A percentile compares a stretch with the other conserved stretches of the same genome.
Evolutionary conservation across 2,113 vertebrate genomes (phyloP).

Genomic region (Ranitomeya variabilis): DNA sequence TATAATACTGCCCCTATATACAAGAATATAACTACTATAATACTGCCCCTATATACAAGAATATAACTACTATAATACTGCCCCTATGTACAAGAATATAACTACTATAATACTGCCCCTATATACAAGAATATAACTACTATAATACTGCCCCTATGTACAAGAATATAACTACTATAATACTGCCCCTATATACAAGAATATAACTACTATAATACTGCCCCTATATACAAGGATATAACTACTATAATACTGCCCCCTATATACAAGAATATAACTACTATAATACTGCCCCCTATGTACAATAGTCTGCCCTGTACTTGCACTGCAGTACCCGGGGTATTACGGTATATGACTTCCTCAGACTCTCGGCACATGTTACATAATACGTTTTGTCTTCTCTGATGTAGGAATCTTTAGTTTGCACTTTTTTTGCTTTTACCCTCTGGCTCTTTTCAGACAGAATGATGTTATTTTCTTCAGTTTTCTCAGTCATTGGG

Average conservation of each 20-base stretch:
- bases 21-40: too few relatives aligned
- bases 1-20: too few relatives aligned
- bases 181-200: background rate
- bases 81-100: too few relatives aligned
- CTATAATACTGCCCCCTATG: too few relatives aligned
- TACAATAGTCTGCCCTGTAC: too few relatives aligned
- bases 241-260: background rate
- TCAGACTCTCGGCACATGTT: background rate
- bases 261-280: too few relatives aligned
- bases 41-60: too few relatives aligned
- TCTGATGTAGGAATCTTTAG: background rate
- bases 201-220: conserved; percentile 13
- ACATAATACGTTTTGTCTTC: background rate
- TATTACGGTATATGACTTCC: background rate
- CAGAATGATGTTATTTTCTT: background rate
- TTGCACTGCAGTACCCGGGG: too few relatives aligned
- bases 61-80: too few relatives aligned
- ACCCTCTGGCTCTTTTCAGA: background rate
- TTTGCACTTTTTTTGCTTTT: background rate
- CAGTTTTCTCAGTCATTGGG: background rate
- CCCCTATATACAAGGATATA: conserved; percentile 1
- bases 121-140: too few relatives aligned
- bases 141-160: too few relatives aligned
- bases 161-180: background rate
- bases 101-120: too few relatives aligned